A percentile compares a stretch with the other conserved stretches of the same genome.
phyloP scores from a whole-genome alignment of 2,113 vertebrate species.

The Mormyrus iriodes region DNA sequence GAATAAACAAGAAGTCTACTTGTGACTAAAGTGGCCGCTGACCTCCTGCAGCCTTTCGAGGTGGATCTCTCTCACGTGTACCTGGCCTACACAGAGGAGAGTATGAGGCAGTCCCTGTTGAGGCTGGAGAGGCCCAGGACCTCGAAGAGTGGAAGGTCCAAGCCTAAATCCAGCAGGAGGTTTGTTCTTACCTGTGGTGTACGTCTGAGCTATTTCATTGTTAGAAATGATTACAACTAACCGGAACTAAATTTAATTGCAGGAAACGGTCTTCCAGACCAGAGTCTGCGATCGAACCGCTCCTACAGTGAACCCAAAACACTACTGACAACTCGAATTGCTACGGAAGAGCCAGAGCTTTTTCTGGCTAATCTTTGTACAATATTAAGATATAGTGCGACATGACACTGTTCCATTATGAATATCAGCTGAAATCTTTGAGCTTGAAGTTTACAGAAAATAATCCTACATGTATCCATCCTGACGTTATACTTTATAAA shows the following conservation, averaged over 20 bases:
- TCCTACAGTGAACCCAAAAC: constrained; percentile 75
- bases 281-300: constrained; percentile 82
- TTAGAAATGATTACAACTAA: background rate
- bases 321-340: background rate
- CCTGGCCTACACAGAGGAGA: constrained; percentile 93
- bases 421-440: background rate
- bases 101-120: constrained; percentile 90
- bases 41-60: constrained; percentile 77
- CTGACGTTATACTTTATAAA: background rate
- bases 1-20: background rate
- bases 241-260: constrained; percentile 22
- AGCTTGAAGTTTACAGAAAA: background rate
- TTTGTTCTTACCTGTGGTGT: constrained; percentile 35
- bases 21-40: background rate
- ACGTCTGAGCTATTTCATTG: background rate
- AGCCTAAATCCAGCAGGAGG: constrained; percentile 89
- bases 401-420: background rate
- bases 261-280: constrained; percentile 92
- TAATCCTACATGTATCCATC: background rate
- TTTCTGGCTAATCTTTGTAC: background rate
- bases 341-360: background rate
- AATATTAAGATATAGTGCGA: background rate
- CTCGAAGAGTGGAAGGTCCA: constrained; percentile 81
- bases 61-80: constrained; percentile 95
- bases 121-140: constrained; percentile 87